A percentile compares a stretch with the other conserved stretches of the same genome.
phyloP scores from a whole-genome alignment of 2,797 vertebrate genomes.

The Liparis tanakae region DNA sequence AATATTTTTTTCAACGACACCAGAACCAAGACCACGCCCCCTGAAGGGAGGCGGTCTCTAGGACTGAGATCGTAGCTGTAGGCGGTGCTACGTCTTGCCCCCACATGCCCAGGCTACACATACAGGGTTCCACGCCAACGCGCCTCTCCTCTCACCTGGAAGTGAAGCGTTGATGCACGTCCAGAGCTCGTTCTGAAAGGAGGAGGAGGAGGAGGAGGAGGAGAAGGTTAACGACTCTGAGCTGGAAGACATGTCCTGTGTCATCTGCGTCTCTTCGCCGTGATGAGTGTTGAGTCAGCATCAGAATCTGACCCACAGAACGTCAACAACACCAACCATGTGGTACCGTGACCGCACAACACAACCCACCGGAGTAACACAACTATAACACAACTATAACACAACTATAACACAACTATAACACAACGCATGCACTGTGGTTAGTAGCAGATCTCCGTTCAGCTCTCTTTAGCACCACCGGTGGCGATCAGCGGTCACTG shows the following conservation, averaged over 20 bases:
- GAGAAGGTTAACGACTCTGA: neutral
- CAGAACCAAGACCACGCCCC: no score
- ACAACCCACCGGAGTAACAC: neutral
- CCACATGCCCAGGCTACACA: neutral
- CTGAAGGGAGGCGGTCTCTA: no score
- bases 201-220: constrained; percentile 28
- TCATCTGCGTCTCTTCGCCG: no score
- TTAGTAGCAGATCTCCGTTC: neutral
- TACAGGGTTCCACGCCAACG: neutral
- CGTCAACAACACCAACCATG: neutral
- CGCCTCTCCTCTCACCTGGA: constrained; percentile 65
- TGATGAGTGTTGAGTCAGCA: no score
- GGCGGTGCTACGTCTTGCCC: no score
- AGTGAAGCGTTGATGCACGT: constrained; percentile 80
- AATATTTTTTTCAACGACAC: no score
- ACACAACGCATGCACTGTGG: neutral
- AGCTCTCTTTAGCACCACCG: neutral
- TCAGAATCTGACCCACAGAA: neutral
- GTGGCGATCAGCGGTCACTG: neutral
- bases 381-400: neutral
- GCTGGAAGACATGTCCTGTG: no score
- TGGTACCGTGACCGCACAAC: neutral
- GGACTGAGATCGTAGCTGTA: no score
- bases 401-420: neutral
- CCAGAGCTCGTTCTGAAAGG: constrained; percentile 80